Percentiles rank a stretch among this genome's conserved stretches.
Conservation (phyloP, 2,797 vertebrate species). For the Artibeus jamaicensis region DNA sequence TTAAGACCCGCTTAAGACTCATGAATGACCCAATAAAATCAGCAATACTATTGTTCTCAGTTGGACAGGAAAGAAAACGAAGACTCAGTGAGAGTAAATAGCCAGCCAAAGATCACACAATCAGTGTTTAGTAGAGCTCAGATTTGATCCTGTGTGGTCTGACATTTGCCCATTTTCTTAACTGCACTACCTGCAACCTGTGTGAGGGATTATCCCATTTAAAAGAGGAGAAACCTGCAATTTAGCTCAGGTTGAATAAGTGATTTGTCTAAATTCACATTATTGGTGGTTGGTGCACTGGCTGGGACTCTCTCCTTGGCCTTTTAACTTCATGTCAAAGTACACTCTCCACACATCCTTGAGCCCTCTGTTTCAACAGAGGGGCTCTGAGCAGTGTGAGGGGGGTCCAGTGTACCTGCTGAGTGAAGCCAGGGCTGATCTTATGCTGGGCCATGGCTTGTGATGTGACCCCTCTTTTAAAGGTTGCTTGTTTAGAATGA, state of each 20-base stretch:
- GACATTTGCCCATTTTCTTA: background rate
- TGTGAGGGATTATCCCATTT: background rate
- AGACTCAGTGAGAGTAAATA: background rate
- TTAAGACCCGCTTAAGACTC: background rate
- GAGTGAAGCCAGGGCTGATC: background rate
- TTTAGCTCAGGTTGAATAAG: background rate
- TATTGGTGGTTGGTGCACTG: background rate
- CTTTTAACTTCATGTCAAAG: background rate
- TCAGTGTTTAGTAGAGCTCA: background rate
- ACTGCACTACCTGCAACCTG: background rate
- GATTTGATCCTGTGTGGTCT: background rate
- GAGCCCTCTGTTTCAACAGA: background rate
- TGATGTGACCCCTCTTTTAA: background rate
- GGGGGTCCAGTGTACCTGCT: background rate
- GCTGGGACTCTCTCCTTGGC: background rate
- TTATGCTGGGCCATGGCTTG: background rate
- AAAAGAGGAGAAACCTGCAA: background rate
- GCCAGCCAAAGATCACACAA: background rate
- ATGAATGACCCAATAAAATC: background rate
- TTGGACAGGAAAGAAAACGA: constrained; percentile 1
- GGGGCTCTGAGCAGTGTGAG: background rate
- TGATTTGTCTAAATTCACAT: background rate
- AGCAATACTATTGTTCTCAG: background rate
- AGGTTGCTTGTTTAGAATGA: background rate
- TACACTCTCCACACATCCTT: background rate